Evolutionary conservation across 2,888 invertebrate species (phyloP).

Genomic region (Diplolepis rosae): DNA sequence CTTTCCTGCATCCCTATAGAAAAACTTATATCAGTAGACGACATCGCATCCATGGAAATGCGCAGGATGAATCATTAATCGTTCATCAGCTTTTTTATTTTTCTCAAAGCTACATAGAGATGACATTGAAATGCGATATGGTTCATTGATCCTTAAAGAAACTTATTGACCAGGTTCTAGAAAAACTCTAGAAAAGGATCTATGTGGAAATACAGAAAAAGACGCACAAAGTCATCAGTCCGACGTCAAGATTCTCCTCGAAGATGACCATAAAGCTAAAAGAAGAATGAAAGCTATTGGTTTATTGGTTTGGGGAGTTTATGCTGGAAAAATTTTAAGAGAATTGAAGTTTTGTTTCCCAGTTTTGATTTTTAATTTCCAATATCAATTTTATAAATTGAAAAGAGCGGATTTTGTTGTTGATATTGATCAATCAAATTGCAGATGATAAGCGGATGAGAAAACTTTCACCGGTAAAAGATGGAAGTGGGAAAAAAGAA

Average conservation of each 20-base stretch:
- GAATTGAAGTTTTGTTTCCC: no score
- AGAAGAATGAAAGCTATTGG: no score
- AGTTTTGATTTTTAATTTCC: no score
- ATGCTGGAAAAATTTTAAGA: no score
- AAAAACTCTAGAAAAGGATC: neutral
- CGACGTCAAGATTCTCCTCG: neutral
- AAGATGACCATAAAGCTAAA: no score
- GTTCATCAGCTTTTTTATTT: slow-evolving; percentile 45
- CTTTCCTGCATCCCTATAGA: slow-evolving; percentile 90
- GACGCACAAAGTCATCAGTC: neutral
- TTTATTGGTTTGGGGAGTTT: no score
- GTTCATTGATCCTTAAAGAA: neutral
- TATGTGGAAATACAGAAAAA: neutral
- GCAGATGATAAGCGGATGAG: no score
- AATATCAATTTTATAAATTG: no score
- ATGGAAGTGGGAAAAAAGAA: neutral
- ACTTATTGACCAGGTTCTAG: neutral
- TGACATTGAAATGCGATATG: neutral
- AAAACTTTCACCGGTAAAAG: no score
- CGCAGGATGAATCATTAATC: slow-evolving; percentile 69
- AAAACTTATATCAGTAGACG: slow-evolving; percentile 77
- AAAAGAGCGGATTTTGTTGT: no score
- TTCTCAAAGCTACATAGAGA: neutral
- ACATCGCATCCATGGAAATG: slow-evolving; percentile 72
- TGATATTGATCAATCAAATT: no score